phyloP scores from a whole-genome alignment of 2,888 invertebrate species.

The Vandiemenella viatica region DNA sequence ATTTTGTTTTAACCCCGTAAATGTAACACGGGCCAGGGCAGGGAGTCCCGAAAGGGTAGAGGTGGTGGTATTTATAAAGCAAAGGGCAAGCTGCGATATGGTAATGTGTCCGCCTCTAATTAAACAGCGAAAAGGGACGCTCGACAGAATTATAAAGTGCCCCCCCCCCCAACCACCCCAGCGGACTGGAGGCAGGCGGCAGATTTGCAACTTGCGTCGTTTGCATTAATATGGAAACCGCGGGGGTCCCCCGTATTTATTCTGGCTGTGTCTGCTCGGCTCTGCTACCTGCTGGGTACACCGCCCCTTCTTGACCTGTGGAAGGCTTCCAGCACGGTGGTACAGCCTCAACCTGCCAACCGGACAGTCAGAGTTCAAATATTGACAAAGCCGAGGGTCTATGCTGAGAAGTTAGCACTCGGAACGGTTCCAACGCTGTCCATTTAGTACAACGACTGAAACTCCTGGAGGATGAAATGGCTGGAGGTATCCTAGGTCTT shows the following conservation, averaged over 20 bases:
- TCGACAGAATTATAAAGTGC: conserved; percentile 16
- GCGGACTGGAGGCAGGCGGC: no score
- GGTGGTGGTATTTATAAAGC: conserved; percentile 15
- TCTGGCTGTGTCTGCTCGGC: not conserved
- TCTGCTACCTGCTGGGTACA: no score
- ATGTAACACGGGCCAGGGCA: conserved; percentile 7
- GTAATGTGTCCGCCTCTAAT: conserved; percentile 16
- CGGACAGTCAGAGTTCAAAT: no score
- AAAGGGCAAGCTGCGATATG: conserved; percentile 17
- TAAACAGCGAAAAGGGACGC: conserved; percentile 15
- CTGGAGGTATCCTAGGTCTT: no score
- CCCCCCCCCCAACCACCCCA: conserved; percentile 5
- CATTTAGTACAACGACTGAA: no score
- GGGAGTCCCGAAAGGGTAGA: conserved; percentile 8
- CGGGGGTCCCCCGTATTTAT: not conserved
- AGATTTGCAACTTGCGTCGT: conserved; percentile 5
- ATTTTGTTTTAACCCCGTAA: conserved; percentile 14
- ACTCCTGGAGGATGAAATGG: no score
- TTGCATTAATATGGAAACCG: not conserved
- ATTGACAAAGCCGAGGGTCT: no score
- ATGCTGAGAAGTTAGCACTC: no score
- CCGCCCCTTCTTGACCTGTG: no score
- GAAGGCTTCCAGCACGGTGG: no score
- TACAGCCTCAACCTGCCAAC: no score
- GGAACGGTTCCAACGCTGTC: no score